phyloP scores from a whole-genome alignment of 2,888 invertebrate species.

The Andrena dorsata region DNA sequence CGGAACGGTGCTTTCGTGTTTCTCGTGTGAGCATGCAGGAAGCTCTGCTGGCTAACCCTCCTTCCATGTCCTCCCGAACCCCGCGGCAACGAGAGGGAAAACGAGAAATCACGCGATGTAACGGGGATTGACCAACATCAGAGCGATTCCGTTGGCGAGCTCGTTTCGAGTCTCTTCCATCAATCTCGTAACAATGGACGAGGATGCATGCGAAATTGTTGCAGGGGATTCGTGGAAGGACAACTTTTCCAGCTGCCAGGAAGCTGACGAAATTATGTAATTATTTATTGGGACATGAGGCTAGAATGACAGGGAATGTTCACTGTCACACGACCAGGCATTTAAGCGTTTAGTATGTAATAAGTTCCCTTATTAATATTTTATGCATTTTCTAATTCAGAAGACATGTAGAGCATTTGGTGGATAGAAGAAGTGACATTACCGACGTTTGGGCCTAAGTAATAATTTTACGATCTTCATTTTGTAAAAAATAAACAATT shows the following conservation, averaged over 20 bases:
- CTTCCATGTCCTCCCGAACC: not conserved
- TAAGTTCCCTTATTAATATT: too few relatives aligned
- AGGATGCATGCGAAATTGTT: conserved; percentile 55
- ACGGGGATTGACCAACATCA: conserved; percentile 21
- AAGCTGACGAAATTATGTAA: not conserved
- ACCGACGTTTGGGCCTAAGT: too few relatives aligned
- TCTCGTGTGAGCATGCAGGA: conserved; percentile 36
- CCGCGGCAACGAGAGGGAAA: conserved; percentile 9
- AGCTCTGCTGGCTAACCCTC: conserved; percentile 13
- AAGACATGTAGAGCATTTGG: too few relatives aligned
- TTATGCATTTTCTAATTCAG: too few relatives aligned
- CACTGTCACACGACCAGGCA: too few relatives aligned
- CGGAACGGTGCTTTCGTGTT: conserved; percentile 27
- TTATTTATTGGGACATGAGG: conserved; percentile 6
- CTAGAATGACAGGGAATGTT: too few relatives aligned
- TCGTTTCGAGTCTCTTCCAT: conserved; percentile 34
- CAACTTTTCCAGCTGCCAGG: not conserved
- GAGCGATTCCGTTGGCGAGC: conserved; percentile 37
- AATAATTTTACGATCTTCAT: too few relatives aligned
- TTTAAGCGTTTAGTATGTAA: too few relatives aligned
- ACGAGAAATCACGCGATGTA: conserved; percentile 58
- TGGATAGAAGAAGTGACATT: too few relatives aligned
- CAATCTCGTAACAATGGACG: conserved; percentile 13
- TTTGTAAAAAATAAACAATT: too few relatives aligned
- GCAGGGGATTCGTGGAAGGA: conserved; percentile 36